Evolutionary conservation across 1,140 invertebrate genomes (phyloP), one percentile per base, ranked within the genome.

Genomic region (Caligus rogercresseyi): DNA sequence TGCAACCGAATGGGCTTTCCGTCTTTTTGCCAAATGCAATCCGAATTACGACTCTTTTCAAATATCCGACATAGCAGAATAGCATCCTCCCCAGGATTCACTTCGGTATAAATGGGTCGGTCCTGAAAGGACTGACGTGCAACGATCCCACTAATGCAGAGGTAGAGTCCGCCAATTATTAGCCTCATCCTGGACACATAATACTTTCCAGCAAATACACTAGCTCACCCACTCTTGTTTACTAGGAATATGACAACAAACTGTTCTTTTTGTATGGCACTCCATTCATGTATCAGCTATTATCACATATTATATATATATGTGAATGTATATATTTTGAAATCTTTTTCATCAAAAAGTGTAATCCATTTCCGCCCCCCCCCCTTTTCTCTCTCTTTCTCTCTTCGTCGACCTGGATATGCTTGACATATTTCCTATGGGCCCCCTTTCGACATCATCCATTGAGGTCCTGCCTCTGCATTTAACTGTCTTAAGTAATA

Each of bases 21-120:
- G 77, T 91, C 87, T 74, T 90, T 90, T 71, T 91, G 86, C 88
- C 88, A 92, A n/a, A 85, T 87, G 72, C 88, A 92, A 52, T 83
- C 79, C 21, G 88, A 87, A 68, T 81, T 80, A 73, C 87, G 87
- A 73, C 87, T 85, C 16, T 60, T 60, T 18, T 43, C 57, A 64
- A 84, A 81, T 68, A 92, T 83, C 73, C 83, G 82, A 72, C 88
- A 92, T 68, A 81, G 80, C 64, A 92, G 78, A 64, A 84, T 75
- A 4, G 83, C 83, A 71, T 87, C 86, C 70, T 89, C 82, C 2
- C 82, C 83, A 1, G 87, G 87, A 76, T 90, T 90, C 65, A 90
- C 87, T 77, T 90, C 88, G 15, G 83, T 85, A 70, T 89, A 87
- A 31, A 80, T 78, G 20, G 88, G 88, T 69, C 83, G 80, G 68